A percentile compares a stretch with the other conserved stretches of the same genome.
phyloP scores from a whole-genome alignment of 2,797 vertebrate genomes.

The Melanotaenia boesemani region DNA sequence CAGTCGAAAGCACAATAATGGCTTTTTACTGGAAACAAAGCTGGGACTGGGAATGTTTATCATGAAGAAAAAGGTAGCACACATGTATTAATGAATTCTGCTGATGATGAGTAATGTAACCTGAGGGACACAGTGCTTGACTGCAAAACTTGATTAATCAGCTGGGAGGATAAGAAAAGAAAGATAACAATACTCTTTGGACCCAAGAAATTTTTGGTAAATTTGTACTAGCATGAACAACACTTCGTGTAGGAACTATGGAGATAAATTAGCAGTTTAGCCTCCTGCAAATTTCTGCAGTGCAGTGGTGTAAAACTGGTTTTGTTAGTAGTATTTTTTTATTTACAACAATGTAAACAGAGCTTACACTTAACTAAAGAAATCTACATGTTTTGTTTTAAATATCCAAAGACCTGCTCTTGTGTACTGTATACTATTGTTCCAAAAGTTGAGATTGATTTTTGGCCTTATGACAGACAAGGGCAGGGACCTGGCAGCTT shows the following conservation, averaged over 20 bases:
- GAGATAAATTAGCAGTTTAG: conserved; percentile 26
- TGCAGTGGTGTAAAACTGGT: background rate
- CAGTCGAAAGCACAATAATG: background rate
- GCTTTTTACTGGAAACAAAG: background rate
- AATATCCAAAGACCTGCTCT: background rate
- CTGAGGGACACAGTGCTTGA: background rate
- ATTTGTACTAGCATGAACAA: background rate
- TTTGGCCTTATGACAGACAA: background rate
- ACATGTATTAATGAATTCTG: background rate
- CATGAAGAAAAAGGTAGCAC: background rate
- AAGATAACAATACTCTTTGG: conserved; percentile 15
- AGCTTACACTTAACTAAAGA: too few relatives aligned
- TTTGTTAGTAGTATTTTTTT: background rate
- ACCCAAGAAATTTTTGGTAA: conserved; percentile 22
- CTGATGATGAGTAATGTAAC: conserved; percentile 5
- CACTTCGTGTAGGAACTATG: conserved; percentile 7
- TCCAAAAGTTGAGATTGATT: background rate
- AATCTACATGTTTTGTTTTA: background rate
- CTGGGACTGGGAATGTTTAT: background rate
- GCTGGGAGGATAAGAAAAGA: conserved; percentile 10
- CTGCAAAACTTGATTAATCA: conserved; percentile 10
- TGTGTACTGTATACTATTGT: background rate
- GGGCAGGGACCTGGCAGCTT: background rate
- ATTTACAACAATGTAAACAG: background rate
- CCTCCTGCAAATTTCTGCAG: background rate